Evolutionary conservation across 2,888 invertebrate genomes (phyloP).

Genomic region (Kuschelorhynchus macadamiae): DNA sequence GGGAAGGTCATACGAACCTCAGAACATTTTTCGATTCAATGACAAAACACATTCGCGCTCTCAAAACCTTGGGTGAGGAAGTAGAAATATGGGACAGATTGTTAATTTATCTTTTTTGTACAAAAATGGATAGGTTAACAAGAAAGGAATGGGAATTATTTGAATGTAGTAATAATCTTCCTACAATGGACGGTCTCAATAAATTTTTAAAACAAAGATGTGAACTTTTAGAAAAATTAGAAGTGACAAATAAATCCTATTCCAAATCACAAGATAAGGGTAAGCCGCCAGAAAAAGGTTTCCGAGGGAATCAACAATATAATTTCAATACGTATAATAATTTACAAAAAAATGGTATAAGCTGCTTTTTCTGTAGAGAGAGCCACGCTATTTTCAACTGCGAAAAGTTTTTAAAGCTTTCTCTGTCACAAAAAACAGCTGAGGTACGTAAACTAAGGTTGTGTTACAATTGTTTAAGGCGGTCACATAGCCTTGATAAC

Average conservation of each 20-base stretch:
- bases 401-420: not conserved
- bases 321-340: too few relatives aligned
- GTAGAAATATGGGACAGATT: too few relatives aligned
- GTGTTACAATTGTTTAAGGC: constrained; percentile 41
- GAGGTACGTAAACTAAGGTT: constrained; percentile 24
- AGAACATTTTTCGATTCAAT: too few relatives aligned
- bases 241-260: constrained; percentile 3
- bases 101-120: constrained; percentile 23
- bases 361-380: constrained; percentile 37
- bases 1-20: too few relatives aligned
- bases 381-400: constrained; percentile 36
- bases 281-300: not conserved
- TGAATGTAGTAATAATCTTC: not conserved
- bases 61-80: constrained; percentile 4
- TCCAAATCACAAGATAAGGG: too few relatives aligned
- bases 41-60: too few relatives aligned
- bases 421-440: not conserved
- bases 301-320: too few relatives aligned
- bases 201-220: constrained; percentile 33
- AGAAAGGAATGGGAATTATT: constrained; percentile 7
- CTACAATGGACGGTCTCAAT: constrained; percentile 22
- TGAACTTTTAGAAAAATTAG: constrained; percentile 33
- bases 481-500: constrained; percentile 9
- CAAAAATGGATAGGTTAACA: constrained; percentile 29
- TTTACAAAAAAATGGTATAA: not conserved